Conservation (phyloP, 1,140 invertebrate species). For the Penaeus vannamei region DNA sequence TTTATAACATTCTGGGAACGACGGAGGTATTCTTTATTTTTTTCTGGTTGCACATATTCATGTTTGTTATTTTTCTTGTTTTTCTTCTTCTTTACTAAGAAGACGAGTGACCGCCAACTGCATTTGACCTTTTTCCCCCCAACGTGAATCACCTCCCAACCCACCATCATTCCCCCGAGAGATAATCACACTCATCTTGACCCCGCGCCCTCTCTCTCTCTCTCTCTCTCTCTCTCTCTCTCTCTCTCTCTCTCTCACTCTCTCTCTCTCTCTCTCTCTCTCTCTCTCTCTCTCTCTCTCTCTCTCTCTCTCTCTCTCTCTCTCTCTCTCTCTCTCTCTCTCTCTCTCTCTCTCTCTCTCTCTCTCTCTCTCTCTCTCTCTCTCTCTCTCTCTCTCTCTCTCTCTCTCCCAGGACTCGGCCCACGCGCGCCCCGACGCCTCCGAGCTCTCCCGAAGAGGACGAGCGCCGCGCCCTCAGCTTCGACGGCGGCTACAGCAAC, state of each 20-base stretch:
- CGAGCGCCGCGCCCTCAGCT: conserved; percentile 54
- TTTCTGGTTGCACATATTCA: no score
- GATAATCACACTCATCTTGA: no score
- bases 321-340: background rate
- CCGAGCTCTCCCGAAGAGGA: conserved; percentile 58
- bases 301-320: background rate
- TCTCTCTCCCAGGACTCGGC: conserved; percentile 13
- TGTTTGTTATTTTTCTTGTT: no score
- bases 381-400: background rate
- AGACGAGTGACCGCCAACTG: no score
- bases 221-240: background rate
- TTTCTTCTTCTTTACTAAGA: no score
- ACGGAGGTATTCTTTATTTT: no score
- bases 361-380: background rate
- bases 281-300: background rate
- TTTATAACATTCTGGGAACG: no score
- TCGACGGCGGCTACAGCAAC: conserved; percentile 32
- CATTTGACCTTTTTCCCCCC: no score
- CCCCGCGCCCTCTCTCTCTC: no score
- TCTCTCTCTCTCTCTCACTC: background rate
- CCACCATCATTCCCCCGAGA: no score
- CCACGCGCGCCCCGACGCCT: conserved; percentile 42
- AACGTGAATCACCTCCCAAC: no score
- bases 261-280: background rate
- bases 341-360: background rate